phyloP scores from a whole-genome alignment of 2,888 invertebrate genomes.

The Drosophila engyochracea region DNA sequence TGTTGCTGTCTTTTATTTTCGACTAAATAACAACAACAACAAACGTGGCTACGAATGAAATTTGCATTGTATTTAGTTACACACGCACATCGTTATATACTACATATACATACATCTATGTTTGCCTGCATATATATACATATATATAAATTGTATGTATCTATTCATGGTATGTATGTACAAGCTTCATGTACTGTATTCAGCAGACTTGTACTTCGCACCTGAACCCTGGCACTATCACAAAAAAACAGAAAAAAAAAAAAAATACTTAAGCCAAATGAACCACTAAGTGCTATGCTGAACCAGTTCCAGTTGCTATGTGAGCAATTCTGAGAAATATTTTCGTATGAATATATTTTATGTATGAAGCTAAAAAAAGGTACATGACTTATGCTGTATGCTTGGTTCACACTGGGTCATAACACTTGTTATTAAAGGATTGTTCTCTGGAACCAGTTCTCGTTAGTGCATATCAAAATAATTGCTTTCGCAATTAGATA shows the following conservation, averaged over 20 bases:
- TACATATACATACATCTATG: conserved; percentile 7
- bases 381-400: background rate
- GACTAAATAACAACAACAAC: conserved; percentile 53
- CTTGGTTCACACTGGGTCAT: background rate
- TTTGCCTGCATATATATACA: background rate
- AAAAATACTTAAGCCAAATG: background rate
- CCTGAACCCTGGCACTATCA: conserved; percentile 13
- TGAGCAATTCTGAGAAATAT: conserved; percentile 5
- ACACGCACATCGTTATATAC: conserved; percentile 65
- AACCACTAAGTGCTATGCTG: conserved; percentile 7
- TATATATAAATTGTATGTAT: background rate
- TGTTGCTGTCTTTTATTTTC: conserved; percentile 50
- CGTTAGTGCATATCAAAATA: background rate
- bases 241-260: background rate
- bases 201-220: conserved; percentile 31
- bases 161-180: conserved; percentile 6
- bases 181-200: conserved; percentile 2
- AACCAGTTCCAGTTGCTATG: conserved; percentile 22
- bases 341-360: background rate
- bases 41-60: conserved; percentile 47
- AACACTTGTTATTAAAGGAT: background rate
- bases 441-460: conserved; percentile 1
- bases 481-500: background rate
- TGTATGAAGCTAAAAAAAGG: background rate
- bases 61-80: conserved; percentile 81